Evolutionary conservation across 2,113 vertebrate genomes (phyloP), one percentile per base, ranked within the genome.

Genomic region (Salminus brasiliensis): DNA sequence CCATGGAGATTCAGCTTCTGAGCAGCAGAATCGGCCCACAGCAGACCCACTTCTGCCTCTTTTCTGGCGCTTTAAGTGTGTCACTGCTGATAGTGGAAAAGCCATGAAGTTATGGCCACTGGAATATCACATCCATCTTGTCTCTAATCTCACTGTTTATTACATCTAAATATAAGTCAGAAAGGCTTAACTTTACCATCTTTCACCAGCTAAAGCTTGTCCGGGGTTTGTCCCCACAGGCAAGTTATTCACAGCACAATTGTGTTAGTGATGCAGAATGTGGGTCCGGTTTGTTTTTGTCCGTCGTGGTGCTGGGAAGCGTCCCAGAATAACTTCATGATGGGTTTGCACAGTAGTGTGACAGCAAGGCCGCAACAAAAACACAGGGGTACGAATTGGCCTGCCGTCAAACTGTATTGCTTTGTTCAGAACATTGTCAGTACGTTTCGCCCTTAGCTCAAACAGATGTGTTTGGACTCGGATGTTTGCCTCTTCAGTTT

Each of bases 291-390:
- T 60, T 72, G 29, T 81, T 74, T 63, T 52, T 69, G 72, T 57
- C 72, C 45, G 34, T 65, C 45, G 23, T 36, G 15, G 69, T 76
- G 55, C 67, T 49, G 67, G 18, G 15, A 21, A 43, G 72, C 43
- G 63, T 79, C 65, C 45, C 66, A 57, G 77, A 71, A 69, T 67
- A 74, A 75, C 59, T 53, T 74, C 67, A 72, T 69, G 30, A 70
- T 12, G 11, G 29, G 52, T 66, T 32, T 8, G n/a, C 30, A 34
- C 34, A 67, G 60, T 66, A 32, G 25, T 66, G 71, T 62, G 78
- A 43, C 34, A 25, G 25, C 78, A 3, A 25, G 60, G 29, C 78
- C 66, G 72, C 70, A 41, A 47, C 23, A 62, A 34, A 23, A 66
- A 59, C 45, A 45, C 55, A 66, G 39, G 18, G 5, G 15, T 13